Evolutionary conservation across 2,888 invertebrate genomes (phyloP).

Genomic region (Eubasilissa splendida): DNA sequence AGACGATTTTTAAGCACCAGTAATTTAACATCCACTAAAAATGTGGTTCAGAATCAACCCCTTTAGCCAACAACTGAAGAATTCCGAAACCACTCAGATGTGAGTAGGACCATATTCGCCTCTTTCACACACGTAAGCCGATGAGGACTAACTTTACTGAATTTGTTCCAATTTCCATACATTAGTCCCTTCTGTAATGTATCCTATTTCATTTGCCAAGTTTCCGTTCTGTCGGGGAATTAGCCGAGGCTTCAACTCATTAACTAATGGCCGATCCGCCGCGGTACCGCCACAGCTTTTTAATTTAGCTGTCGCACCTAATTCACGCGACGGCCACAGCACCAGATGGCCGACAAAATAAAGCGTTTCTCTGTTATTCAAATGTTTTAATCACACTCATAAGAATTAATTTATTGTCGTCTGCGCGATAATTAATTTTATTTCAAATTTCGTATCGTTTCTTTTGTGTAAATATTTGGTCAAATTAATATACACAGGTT

Average conservation of each 20-base stretch:
- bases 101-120: too few species aligned
- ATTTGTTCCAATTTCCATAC: slow-evolving; percentile 32
- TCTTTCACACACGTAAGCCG: too few species aligned
- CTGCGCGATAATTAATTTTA: background rate
- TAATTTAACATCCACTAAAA: too few species aligned
- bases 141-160: background rate
- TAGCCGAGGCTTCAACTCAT: slow-evolving; percentile 23
- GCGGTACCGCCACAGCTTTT: slow-evolving; percentile 30
- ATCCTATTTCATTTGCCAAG: background rate
- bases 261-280: slow-evolving; percentile 33
- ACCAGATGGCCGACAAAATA: slow-evolving; percentile 26
- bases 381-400: slow-evolving; percentile 23
- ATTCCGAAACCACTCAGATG: too few species aligned
- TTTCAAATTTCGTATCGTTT: too few species aligned
- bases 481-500: too few species aligned
- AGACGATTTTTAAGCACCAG: too few species aligned
- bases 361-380: slow-evolving; percentile 24
- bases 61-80: too few species aligned
- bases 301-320: slow-evolving; percentile 37
- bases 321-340: slow-evolving; percentile 25
- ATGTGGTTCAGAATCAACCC: too few species aligned
- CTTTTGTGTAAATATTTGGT: too few species aligned
- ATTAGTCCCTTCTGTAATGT: slow-evolving; percentile 5
- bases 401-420: background rate
- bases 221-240: slow-evolving; percentile 11